Evolutionary conservation across 2,113 vertebrate genomes (phyloP).

Genomic region (Cettia cetti): DNA sequence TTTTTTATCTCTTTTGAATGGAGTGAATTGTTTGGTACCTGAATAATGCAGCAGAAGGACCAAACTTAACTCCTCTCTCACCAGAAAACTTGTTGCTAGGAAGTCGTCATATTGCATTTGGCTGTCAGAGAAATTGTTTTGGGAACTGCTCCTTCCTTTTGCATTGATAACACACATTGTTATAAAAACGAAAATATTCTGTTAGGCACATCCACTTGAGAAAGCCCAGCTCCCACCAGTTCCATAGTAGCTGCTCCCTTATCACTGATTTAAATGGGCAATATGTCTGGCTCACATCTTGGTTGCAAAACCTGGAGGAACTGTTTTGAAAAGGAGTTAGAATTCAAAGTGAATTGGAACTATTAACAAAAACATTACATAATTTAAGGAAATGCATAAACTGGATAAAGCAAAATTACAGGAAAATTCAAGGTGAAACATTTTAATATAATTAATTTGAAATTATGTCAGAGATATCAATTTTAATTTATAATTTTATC

Average conservation of each 20-base stretch:
- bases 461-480: not conserved
- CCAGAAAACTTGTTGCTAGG: not conserved
- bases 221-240: not conserved
- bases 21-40: constrained; percentile 29
- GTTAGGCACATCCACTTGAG: not conserved
- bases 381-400: not conserved
- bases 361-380: not conserved
- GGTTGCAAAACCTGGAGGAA: not conserved
- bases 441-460: not conserved
- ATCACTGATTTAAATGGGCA: not conserved
- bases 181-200: not conserved
- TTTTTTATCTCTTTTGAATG: constrained; percentile 43
- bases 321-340: not conserved
- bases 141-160: not conserved
- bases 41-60: not conserved
- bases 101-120: not conserved
- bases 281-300: not conserved
- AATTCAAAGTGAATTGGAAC: not conserved
- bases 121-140: not conserved
- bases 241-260: not conserved
- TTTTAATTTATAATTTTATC: not conserved
- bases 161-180: not conserved
- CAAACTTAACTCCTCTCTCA: constrained; percentile 12
- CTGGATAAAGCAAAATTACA: not conserved
- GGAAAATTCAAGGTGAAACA: not conserved